Percentiles rank a stretch among this genome's conserved stretches.
These are phyloP conservation scores for Peromyscus melanophrys DNA, from an alignment of 2,797 vertebrate genomes.

Conservation along the genomic window DNA sequence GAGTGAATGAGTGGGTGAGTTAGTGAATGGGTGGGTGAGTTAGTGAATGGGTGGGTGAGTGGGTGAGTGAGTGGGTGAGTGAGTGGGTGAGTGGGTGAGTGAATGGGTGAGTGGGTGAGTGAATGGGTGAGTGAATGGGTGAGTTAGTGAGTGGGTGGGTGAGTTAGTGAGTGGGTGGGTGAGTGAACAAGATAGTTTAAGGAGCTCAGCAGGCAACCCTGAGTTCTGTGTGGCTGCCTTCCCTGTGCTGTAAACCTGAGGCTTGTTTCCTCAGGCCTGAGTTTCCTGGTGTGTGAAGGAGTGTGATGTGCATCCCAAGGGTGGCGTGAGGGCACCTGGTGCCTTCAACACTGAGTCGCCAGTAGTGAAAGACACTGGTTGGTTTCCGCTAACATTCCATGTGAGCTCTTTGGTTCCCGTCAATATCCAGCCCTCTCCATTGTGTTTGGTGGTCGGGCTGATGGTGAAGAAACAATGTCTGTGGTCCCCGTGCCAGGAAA, in stretches of 20 bases:
- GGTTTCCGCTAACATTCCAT: neutral
- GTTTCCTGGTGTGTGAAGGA: neutral
- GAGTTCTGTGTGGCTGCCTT: neutral
- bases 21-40: neutral
- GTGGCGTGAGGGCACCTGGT: too few species aligned
- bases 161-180: neutral
- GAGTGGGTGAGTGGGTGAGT: neutral
- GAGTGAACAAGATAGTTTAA: neutral
- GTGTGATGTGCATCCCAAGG: neutral
- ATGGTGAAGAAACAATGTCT: neutral
- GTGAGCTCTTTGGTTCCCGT: neutral
- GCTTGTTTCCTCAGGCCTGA: neutral
- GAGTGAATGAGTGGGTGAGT: neutral
- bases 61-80: rapidly evolving
- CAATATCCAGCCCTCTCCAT: neutral
- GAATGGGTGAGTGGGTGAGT: neutral
- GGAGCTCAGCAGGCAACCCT: neutral
- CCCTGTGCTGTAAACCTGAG: neutral
- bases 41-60: neutral
- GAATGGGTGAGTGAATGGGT: neutral
- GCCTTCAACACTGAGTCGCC: neutral
- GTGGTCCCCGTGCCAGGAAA: neutral
- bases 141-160: neutral
- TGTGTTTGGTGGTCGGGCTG: neutral
- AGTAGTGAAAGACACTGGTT: neutral